phyloP scores from a whole-genome alignment of 2,797 vertebrate genomes.

The Alfaro cultratus region DNA sequence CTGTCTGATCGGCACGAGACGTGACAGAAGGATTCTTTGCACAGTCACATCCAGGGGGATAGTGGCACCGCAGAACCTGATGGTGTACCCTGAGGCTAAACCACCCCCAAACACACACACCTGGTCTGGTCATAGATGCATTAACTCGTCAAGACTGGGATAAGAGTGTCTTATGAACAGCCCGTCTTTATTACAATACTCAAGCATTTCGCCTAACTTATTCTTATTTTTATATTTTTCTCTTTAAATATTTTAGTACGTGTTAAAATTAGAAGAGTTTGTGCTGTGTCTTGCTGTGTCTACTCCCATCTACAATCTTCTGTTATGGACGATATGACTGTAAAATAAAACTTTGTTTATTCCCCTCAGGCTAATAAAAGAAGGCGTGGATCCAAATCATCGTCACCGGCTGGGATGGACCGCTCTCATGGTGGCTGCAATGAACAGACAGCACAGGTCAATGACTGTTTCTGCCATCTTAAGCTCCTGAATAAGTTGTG shows the following conservation, averaged over 20 bases:
- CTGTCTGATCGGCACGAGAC: slow-evolving; percentile 59
- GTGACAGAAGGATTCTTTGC: slow-evolving; percentile 58
- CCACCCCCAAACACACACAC: slow-evolving; percentile 55
- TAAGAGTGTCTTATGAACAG: slow-evolving; percentile 17
- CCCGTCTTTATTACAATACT: slow-evolving; percentile 8
- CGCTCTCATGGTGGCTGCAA: slow-evolving; percentile 93
- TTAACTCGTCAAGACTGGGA: slow-evolving; percentile 39
- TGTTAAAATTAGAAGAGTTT: not conserved
- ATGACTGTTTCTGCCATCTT: slow-evolving; percentile 26
- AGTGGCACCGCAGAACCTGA: slow-evolving; percentile 45
- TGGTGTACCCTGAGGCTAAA: slow-evolving; percentile 61
- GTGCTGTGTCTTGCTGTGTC: not conserved
- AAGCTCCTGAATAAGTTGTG: not conserved
- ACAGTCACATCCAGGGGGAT: slow-evolving; percentile 18
- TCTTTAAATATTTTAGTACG: not conserved
- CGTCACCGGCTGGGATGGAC: slow-evolving; percentile 95
- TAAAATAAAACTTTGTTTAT: slow-evolving; percentile 4
- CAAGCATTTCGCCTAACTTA: slow-evolving; percentile 9
- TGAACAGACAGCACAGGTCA: slow-evolving; percentile 90
- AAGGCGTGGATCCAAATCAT: slow-evolving; percentile 86
- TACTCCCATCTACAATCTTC: not conserved
- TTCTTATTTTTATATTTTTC: slow-evolving; percentile 11
- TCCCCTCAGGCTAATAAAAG: slow-evolving; percentile 83
- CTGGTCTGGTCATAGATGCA: slow-evolving; percentile 55
- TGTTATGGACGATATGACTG: too few relatives aligned